Evolutionary conservation across 2,888 invertebrate species (phyloP).

Genomic region (Dasysyrphus tricinctus): DNA sequence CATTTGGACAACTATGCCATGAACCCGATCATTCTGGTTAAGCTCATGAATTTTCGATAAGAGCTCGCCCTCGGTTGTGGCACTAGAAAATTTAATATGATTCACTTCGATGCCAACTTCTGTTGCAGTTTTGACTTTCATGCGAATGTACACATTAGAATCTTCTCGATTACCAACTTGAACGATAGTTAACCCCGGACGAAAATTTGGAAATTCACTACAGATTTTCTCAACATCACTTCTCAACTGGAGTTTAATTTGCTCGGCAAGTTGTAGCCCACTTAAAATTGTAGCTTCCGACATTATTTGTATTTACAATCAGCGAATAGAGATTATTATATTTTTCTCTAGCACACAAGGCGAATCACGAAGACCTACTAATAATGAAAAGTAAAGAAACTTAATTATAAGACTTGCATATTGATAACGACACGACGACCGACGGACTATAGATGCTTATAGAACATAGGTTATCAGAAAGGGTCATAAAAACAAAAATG

Average conservation of each 20-base stretch:
- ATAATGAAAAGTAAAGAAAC: not conserved
- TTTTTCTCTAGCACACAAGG: not conserved
- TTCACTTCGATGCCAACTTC: constrained; percentile 94
- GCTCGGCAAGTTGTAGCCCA: constrained; percentile 89
- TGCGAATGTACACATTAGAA: constrained; percentile 98
- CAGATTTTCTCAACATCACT: constrained; percentile 87
- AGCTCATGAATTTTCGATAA: constrained; percentile 84
- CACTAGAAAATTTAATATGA: constrained; percentile 91
- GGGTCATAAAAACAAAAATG: not conserved
- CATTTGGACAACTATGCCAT: constrained; percentile 98
- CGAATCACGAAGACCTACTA: constrained; percentile 5
- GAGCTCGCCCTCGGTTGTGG: constrained; percentile 90
- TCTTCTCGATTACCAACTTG: constrained; percentile 98
- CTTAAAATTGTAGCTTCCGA: constrained; percentile 85
- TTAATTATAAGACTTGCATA: not conserved
- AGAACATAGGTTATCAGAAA: not conserved
- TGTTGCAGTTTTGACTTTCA: constrained; percentile 96
- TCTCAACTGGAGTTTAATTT: constrained; percentile 88
- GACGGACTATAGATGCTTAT: not conserved
- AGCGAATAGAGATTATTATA: not conserved
- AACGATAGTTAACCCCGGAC: constrained; percentile 93
- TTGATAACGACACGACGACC: not conserved
- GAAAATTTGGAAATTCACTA: constrained; percentile 86
- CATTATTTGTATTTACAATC: constrained; percentile 75
- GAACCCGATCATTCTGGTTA: constrained; percentile 92